Evolutionary conservation across 53 echinoderm and acorn worm genomes (phyloP).

Genomic region (Pentamera pediparva): DNA sequence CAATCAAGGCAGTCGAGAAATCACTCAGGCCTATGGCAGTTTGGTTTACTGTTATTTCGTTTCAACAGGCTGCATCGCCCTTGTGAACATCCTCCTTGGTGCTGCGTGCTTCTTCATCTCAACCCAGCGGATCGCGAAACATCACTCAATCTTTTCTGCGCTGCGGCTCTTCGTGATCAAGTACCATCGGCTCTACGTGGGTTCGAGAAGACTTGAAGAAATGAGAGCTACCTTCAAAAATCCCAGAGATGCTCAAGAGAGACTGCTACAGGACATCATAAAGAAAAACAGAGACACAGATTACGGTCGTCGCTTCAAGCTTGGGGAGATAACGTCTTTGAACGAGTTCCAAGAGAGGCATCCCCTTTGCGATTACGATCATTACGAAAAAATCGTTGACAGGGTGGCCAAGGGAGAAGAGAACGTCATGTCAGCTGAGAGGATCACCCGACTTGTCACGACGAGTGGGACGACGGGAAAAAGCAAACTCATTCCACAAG

Average conservation of each 20-base stretch:
- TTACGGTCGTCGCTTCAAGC: slow-evolving; percentile 37
- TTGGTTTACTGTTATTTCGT: no score
- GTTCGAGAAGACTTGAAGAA: background rate
- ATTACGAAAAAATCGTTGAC: slow-evolving; percentile 52
- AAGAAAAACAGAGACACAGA: slow-evolving; percentile 43
- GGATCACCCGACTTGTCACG: slow-evolving; percentile 21
- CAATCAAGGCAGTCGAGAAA: no score
- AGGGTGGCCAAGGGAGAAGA: slow-evolving; percentile 54
- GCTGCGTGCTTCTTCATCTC: background rate
- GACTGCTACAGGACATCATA: slow-evolving; percentile 31
- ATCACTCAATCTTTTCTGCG: background rate
- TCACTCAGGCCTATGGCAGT: no score
- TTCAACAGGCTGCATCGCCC: background rate
- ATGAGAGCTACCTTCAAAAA: slow-evolving; percentile 28
- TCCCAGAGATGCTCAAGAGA: slow-evolving; percentile 44
- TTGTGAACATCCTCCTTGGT: background rate
- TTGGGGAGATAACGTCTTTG: slow-evolving; percentile 48
- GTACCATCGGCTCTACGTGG: background rate
- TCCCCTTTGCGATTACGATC: slow-evolving; percentile 52
- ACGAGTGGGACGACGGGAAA: slow-evolving; percentile 72
- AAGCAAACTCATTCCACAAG: slow-evolving; percentile 49
- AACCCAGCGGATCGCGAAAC: background rate
- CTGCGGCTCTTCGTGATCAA: background rate
- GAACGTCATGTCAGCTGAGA: slow-evolving; percentile 47
- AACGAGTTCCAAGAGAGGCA: slow-evolving; percentile 48